phyloP scores from a whole-genome alignment of 1,140 invertebrate genomes.

The Agraylea sexmaculata region DNA sequence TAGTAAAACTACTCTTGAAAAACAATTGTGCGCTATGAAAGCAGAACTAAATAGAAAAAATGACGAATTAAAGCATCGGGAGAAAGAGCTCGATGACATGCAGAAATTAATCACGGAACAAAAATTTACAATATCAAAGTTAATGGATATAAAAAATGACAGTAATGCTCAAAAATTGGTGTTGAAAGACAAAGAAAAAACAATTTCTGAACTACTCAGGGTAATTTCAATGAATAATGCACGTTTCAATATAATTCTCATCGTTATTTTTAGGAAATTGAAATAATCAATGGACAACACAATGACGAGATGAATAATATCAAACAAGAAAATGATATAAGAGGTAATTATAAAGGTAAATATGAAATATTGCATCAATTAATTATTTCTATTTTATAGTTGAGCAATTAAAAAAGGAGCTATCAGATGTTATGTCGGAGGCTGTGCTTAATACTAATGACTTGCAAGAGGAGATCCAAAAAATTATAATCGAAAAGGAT shows the following conservation, averaged over 20 bases:
- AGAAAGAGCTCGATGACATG: too few species aligned
- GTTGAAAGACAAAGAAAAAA: constrained; percentile 25
- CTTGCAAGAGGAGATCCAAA: constrained; percentile 8
- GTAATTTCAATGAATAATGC: too few species aligned
- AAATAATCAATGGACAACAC: constrained; percentile 4
- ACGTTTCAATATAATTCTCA: too few species aligned
- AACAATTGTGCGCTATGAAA: too few species aligned
- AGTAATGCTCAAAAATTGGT: constrained; percentile 32
- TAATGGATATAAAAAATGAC: constrained; percentile 34
- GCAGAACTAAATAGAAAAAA: too few species aligned
- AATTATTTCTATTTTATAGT: constrained; percentile 5
- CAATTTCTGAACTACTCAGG: constrained; percentile 27
- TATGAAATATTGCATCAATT: background rate
- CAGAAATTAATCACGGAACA: constrained; percentile 37
- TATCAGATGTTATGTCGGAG: constrained; percentile 8
- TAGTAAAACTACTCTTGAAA: too few species aligned
- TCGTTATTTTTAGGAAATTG: too few species aligned
- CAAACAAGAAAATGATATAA: constrained; percentile 6
- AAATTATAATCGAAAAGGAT: constrained; percentile 10
- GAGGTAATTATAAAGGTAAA: constrained; percentile 5
- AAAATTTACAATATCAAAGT: constrained; percentile 33
- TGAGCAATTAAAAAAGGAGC: constrained; percentile 12
- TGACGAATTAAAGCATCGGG: too few species aligned
- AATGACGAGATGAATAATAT: constrained; percentile 3
- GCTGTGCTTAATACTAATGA: constrained; percentile 3